A percentile compares a stretch with the other conserved stretches of the same genome.
Evolutionary conservation across 2,888 invertebrate species (phyloP).

Genomic region (Sarcophaga subvicina): DNA sequence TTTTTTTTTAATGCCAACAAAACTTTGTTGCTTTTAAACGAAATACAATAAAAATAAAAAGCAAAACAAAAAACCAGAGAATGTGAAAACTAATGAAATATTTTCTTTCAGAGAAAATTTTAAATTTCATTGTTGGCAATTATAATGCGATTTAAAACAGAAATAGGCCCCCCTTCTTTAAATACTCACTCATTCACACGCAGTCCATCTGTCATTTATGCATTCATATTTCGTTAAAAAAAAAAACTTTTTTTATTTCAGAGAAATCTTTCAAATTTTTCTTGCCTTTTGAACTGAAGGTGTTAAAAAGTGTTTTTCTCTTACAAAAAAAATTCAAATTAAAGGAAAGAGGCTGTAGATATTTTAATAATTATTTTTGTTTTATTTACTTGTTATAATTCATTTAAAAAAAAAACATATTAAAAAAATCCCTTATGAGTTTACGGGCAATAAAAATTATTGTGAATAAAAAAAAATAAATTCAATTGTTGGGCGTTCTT

Average conservation of each 20-base stretch:
- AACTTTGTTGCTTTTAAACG: conserved; percentile 22
- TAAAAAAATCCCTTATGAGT: conserved; percentile 6
- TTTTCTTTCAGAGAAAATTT: no score
- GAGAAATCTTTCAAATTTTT: neutral
- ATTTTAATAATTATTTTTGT: neutral
- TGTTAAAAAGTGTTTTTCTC: neutral
- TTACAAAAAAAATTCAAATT: neutral
- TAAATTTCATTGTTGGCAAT: conserved; percentile 41
- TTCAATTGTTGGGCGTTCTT: neutral
- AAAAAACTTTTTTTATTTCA: neutral
- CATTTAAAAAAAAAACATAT: conserved; percentile 6
- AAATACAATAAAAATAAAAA: conserved; percentile 12
- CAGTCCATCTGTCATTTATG: neutral
- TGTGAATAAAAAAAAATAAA: neutral
- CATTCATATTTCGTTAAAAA: neutral
- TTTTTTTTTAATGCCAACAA: neutral
- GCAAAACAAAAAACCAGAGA: conserved; percentile 6
- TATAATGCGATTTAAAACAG: conserved; percentile 77
- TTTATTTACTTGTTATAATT: conserved; percentile 10
- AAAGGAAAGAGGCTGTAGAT: no score
- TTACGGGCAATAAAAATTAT: conserved; percentile 5
- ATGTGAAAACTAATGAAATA: neutral
- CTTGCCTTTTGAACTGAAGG: no score
- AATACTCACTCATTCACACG: neutral
- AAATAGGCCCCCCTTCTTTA: neutral